Base-by-base conservation (phyloP, 2,797 vertebrate species). In the Cynopterus sphinx region DNA sequence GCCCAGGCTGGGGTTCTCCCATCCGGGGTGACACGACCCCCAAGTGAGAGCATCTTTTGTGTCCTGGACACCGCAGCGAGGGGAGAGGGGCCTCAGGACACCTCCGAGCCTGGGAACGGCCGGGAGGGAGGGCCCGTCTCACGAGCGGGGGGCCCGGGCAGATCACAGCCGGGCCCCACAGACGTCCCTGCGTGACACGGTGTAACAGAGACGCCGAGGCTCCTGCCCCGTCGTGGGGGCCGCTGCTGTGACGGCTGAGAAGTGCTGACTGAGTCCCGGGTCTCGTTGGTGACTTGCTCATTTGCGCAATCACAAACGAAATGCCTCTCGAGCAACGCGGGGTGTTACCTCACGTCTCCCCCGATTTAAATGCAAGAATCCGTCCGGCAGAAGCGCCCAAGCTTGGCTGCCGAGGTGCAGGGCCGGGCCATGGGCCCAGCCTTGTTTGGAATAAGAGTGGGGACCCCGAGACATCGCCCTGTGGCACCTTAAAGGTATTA, bases 71-170 rank as follows among this genome's bases (percentile, higher is more conserved):
- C 46, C 36, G 31, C 3, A 21, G 41, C 1, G 24, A 61, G 51
- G n/a, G 55, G 33, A 74, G 39, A 63, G 28, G 2, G 7, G 49
- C 15, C 49, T 49, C 49, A 5, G 49, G 0, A 33, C 8, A 13
- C 15, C 4, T 5, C n/a, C 61, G 43, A 68, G 33, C 6, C 71
- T 41, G 3, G 15, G 15, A 43, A 1, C 1, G 31, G 16, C 11
- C 63, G 4, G 36, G 17, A 1, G 6, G 43, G 51, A n/a, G 36
- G 39, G 39, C 4, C 1, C 5, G 9, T 39, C 59, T 6, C 2
- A 2, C 1, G 19, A 28, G 11, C 4, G 5, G 51, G 26, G 33
- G 31, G 1, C 6, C 49, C 0, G 7, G 21, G 61, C 0, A 0
- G 19, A 9, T 36, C 11, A 0, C 3, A 46, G 59, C 21, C 61